Evolutionary conservation across 1,140 invertebrate species (phyloP).

Genomic region (Drosophila bocqueti): DNA sequence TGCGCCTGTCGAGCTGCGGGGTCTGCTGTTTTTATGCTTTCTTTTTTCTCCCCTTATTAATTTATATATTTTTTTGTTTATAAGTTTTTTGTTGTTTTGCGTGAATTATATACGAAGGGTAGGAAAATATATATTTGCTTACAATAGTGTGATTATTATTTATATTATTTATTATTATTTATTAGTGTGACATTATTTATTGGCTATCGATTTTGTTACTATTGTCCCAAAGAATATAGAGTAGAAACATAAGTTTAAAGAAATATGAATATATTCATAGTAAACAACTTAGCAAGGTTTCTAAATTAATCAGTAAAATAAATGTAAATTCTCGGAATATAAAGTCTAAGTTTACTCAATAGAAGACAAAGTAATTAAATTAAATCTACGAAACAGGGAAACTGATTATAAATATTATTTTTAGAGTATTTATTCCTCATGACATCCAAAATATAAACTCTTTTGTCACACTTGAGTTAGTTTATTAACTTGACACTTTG

Average conservation of each 20-base stretch:
- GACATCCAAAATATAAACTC: background rate
- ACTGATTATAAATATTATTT: background rate
- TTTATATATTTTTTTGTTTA: slow-evolving; percentile 48
- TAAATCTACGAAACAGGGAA: background rate
- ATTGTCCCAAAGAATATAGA: background rate
- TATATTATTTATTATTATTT: too few relatives aligned
- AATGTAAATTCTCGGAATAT: background rate
- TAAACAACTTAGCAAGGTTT: background rate
- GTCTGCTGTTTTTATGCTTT: slow-evolving; percentile 30
- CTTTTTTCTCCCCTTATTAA: slow-evolving; percentile 37
- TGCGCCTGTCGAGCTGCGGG: slow-evolving; percentile 16
- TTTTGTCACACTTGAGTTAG: slow-evolving; percentile 9
- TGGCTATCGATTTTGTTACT: background rate
- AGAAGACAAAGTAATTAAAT: background rate
- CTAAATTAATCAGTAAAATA: background rate
- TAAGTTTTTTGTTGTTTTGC: slow-evolving; percentile 8
- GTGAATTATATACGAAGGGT: slow-evolving; percentile 56
- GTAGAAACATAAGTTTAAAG: too few relatives aligned
- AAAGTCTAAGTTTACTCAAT: too few relatives aligned
- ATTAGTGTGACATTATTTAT: slow-evolving; percentile 52
- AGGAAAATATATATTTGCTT: slow-evolving; percentile 47
- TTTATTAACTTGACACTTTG: slow-evolving; percentile 48
- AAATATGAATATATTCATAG: background rate
- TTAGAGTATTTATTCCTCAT: background rate
- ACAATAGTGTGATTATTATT: slow-evolving; percentile 15